phyloP scores from a whole-genome alignment of 1,140 invertebrate genomes.

The Phthorimaea operculella region DNA sequence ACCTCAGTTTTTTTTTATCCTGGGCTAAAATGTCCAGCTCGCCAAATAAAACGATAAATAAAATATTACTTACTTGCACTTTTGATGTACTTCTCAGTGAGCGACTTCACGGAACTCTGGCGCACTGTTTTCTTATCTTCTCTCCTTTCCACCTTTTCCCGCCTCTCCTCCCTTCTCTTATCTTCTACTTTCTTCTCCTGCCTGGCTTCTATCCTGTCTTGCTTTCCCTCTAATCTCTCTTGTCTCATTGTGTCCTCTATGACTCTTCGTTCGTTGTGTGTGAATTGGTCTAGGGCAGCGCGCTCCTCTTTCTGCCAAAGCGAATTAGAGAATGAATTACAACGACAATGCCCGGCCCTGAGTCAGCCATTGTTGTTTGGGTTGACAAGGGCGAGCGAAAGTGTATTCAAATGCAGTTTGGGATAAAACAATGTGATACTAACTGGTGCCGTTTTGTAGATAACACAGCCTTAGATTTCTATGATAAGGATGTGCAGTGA shows the following conservation, averaged over 20 bases:
- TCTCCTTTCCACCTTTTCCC: constrained; percentile 19
- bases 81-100: constrained; percentile 79
- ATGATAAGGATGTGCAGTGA: no score
- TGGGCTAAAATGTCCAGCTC: no score
- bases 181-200: constrained; percentile 16
- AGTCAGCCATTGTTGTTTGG: background rate
- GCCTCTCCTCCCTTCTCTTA: constrained; percentile 68
- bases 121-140: constrained; percentile 66
- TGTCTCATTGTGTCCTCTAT: constrained; percentile 34
- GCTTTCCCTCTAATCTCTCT: constrained; percentile 7
- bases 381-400: background rate
- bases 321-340: background rate
- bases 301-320: constrained; percentile 44
- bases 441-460: background rate
- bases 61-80: constrained; percentile 68
- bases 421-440: no score
- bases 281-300: constrained; percentile 52
- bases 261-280: constrained; percentile 44
- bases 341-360: background rate
- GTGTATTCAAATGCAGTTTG: background rate
- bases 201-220: constrained; percentile 14
- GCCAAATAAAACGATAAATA: background rate
- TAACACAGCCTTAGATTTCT: background rate
- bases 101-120: constrained; percentile 75
- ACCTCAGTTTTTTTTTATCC: no score